A percentile compares a stretch with the other conserved stretches of the same genome.
phyloP scores from a whole-genome alignment of 1,140 invertebrate species.

The Drosophila parabipectinata region DNA sequence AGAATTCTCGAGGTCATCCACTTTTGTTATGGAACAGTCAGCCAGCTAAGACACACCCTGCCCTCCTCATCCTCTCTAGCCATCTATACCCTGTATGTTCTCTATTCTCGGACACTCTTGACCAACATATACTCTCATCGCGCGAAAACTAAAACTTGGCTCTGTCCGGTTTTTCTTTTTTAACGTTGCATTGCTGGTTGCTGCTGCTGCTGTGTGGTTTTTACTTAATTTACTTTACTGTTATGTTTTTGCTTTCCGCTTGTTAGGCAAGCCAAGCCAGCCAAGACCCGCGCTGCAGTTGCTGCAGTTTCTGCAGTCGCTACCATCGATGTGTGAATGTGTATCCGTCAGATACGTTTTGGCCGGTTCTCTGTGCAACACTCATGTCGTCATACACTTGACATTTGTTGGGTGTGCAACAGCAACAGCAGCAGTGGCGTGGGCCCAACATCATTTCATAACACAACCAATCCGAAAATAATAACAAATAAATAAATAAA shows the following conservation, averaged over 20 bases:
- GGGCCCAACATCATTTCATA: constrained; percentile 62
- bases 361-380: constrained; percentile 42
- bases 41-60: constrained; percentile 5
- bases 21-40: constrained; percentile 52
- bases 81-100: constrained; percentile 9
- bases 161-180: constrained; percentile 56
- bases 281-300: constrained; percentile 30
- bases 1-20: constrained; percentile 74
- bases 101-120: constrained; percentile 67
- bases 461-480: constrained; percentile 43
- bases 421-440: constrained; percentile 32
- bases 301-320: constrained; percentile 34
- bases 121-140: constrained; percentile 70
- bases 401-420: constrained; percentile 62
- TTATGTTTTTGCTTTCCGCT: constrained; percentile 78
- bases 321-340: constrained; percentile 40
- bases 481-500: constrained; percentile 20
- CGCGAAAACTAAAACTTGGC: constrained; percentile 27
- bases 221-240: constrained; percentile 80
- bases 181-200: constrained; percentile 44
- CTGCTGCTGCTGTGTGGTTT: constrained; percentile 57
- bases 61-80: background rate
- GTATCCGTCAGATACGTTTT: constrained; percentile 66
- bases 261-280: constrained; percentile 64
- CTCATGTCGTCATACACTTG: constrained; percentile 48